Conservation (phyloP, 2,888 invertebrate genomes). For the Lomographa bimaculata region DNA sequence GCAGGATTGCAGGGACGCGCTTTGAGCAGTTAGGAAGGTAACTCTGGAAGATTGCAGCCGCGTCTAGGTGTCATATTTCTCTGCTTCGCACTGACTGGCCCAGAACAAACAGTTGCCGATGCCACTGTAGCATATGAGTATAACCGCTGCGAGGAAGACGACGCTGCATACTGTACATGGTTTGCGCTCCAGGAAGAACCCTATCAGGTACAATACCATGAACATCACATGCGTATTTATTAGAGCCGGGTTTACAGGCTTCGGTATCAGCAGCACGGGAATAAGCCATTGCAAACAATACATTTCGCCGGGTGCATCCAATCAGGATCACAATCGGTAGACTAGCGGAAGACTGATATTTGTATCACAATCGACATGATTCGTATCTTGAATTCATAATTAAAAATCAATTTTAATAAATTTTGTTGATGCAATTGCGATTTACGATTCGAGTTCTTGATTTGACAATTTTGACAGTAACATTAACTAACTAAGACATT, state of each 20-base stretch:
- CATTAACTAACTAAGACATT: not conserved
- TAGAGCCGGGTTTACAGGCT: conserved; percentile 97
- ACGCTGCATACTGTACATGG: conserved; percentile 99
- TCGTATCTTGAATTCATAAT: conserved; percentile 48
- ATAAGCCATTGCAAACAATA: conserved; percentile 99
- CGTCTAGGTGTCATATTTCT: conserved; percentile 81
- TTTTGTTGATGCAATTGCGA: conserved; percentile 12
- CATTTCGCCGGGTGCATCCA: conserved; percentile 82
- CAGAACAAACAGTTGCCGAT: conserved; percentile 97
- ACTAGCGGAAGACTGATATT: conserved; percentile 39
- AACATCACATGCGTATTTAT: conserved; percentile 99
- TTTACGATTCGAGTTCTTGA: conserved; percentile 2
- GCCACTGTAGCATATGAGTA: conserved; percentile 97
- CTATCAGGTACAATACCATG: conserved; percentile 97
- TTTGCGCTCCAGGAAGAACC: conserved; percentile 97
- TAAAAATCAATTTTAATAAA: conserved; percentile 24
- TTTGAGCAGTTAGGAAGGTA: conserved; percentile 61
- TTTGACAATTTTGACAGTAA: conserved; percentile 2
- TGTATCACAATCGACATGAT: conserved; percentile 62
- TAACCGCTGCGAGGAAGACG: conserved; percentile 96
- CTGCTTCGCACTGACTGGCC: conserved; percentile 90
- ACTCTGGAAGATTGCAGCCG: conserved; percentile 44
- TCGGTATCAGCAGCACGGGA: conserved; percentile 98
- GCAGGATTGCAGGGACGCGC: conserved; percentile 55
- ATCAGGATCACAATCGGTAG: conserved; percentile 40